phyloP scores from a whole-genome alignment of 2,888 invertebrate genomes.

The Hecatera dysodea region DNA sequence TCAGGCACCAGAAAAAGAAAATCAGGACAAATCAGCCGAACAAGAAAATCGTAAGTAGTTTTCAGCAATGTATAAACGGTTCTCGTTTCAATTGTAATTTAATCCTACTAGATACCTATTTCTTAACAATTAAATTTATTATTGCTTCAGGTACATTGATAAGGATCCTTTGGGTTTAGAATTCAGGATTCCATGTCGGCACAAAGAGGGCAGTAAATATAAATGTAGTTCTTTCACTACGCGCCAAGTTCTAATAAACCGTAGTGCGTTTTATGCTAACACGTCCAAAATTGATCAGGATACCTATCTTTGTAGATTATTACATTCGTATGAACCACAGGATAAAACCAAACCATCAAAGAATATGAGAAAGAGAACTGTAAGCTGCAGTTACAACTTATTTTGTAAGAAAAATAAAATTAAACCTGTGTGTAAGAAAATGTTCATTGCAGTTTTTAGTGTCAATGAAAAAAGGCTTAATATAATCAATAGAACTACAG shows the following conservation, averaged over 20 bases:
- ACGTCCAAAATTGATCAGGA: conserved; percentile 35
- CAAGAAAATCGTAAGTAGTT: conserved; percentile 46
- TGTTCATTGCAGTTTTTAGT: conserved; percentile 48
- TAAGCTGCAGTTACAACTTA: conserved; percentile 47
- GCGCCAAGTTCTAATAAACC: conserved; percentile 35
- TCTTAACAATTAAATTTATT: conserved; percentile 46
- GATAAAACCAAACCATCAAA: conserved; percentile 47
- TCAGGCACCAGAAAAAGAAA: conserved; percentile 32
- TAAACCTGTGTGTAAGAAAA: conserved; percentile 51
- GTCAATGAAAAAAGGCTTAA: conserved; percentile 50
- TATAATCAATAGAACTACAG: conserved; percentile 39
- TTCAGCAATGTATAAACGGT: conserved; percentile 45
- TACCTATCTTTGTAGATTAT: conserved; percentile 37
- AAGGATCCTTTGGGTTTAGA: conserved; percentile 40
- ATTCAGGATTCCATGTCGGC: conserved; percentile 35
- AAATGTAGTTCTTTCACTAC: conserved; percentile 42
- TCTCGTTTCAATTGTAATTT: conserved; percentile 45
- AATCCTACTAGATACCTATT: conserved; percentile 46
- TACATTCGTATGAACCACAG: conserved; percentile 44
- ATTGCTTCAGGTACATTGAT: conserved; percentile 43
- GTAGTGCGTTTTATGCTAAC: conserved; percentile 35
- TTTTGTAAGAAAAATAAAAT: conserved; percentile 44
- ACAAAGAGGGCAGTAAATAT: conserved; percentile 42
- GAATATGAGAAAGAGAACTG: conserved; percentile 46
- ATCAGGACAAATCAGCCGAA: conserved; percentile 47